phyloP scores from a whole-genome alignment of 2,113 vertebrate species.

The Cacatua alba region DNA sequence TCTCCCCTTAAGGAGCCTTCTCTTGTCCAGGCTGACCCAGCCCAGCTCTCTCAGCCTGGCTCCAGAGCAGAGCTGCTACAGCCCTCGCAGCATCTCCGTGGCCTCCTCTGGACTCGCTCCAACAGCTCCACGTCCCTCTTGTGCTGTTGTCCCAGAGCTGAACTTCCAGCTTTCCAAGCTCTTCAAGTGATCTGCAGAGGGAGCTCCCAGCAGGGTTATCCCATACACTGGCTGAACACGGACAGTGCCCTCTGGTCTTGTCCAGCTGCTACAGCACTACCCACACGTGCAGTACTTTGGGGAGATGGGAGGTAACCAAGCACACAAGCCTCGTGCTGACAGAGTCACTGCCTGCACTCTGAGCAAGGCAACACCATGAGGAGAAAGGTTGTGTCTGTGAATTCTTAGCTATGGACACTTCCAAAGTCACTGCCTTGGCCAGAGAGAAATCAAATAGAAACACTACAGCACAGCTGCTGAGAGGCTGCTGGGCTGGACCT shows the following conservation, averaged over 20 bases:
- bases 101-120: not conserved
- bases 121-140: not conserved
- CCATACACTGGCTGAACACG: not conserved
- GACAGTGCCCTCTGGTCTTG: not conserved
- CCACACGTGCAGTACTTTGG: rapidly evolving
- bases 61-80: not conserved
- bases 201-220: not conserved
- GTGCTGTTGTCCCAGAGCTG: not conserved
- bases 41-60: not conserved
- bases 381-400: not conserved
- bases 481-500: not conserved
- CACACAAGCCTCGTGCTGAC: not conserved
- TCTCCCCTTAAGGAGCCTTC: too few relatives aligned
- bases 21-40: not conserved
- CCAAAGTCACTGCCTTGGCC: not conserved
- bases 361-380: not conserved
- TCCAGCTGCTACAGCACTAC: not conserved
- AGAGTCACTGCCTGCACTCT: not conserved
- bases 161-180: not conserved
- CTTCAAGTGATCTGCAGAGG: not conserved
- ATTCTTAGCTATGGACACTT: not conserved
- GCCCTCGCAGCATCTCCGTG: not conserved
- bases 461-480: not conserved
- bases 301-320: not conserved
- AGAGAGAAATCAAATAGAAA: not conserved